Base-by-base conservation (phyloP, 1,140 invertebrate species). In the Drosophila repletoides region DNA sequence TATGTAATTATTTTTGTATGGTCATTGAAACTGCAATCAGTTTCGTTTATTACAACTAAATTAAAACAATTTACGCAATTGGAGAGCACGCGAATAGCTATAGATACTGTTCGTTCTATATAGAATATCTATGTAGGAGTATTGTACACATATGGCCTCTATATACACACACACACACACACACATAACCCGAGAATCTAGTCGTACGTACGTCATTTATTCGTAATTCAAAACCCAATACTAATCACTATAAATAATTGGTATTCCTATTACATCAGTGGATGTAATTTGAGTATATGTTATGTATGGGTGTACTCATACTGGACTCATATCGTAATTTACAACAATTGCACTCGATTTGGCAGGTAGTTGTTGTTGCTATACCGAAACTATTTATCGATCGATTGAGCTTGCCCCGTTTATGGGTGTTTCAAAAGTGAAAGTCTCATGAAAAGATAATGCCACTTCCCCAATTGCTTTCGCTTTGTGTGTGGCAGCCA, bases 371-470 rank as follows among this genome's bases (percentile, higher is more conserved):
- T 22, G 31, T 24, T 7, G 15, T 26, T 22, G 3, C 14, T n/a
- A n/a, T n/a, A n/a, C n/a, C n/a, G n/a, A n/a, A n/a, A n/a, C 24
- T 22, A 24, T 5, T 46, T 66, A 63, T 63, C 59, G 59, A 63
- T 63, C 53, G 31, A 51, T 19, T 9, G 41, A 28, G n/a, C n/a
- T 14, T 48, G 28, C 12, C 15, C 7, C 10, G 2, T 17, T 26
- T 17, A 3, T 45, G 29, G n/a, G n/a, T n/a, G n/a, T n/a, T n/a
- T n/a, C 29, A 46, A 53, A 63, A 63, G 59, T 45, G 60, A 65
- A 58, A 58, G 53, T 19, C 24, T 22, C 17, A 48, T 65, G 33
- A 31, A 33, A 24, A 58, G 28, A 34, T 59, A 59, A 59, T 59
- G 14, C n/a, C 9, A 40, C 33, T 49, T 40, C 7, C 58, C 26